Conservation (phyloP, 1,140 invertebrate species). For the Heliconius nattereri region DNA sequence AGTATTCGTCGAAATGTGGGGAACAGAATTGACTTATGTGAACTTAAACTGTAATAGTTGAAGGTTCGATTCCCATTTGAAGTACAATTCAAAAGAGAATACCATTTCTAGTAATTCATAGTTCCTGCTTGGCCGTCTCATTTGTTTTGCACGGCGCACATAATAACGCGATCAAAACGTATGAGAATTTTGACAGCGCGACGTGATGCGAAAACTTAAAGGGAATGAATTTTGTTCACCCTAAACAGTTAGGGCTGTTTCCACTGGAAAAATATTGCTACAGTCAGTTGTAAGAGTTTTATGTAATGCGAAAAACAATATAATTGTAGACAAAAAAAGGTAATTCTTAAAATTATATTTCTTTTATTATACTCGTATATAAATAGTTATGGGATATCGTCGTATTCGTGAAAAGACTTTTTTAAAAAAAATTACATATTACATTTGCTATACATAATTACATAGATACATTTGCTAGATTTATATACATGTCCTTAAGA, state of each 20-base stretch:
- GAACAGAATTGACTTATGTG: no score
- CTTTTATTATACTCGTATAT: no score
- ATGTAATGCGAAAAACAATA: not conserved
- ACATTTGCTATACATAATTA: no score
- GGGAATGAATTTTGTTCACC: constrained; percentile 44
- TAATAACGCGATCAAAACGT: constrained; percentile 74
- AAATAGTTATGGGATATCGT: no score
- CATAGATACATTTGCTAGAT: no score
- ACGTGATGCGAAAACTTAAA: constrained; percentile 67
- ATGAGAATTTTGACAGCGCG: constrained; percentile 70
- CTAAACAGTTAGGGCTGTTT: constrained; percentile 16
- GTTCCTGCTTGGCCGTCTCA: constrained; percentile 49
- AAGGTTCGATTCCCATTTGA: not conserved
- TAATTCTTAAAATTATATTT: no score
- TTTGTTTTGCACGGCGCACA: constrained; percentile 68
- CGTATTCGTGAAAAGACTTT: no score
- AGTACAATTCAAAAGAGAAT: not conserved
- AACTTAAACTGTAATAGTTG: no score
- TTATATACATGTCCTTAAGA: no score
- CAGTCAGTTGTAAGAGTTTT: not conserved
- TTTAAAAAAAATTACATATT: no score
- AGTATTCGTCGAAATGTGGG: no score
- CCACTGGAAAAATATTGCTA: constrained; percentile 5
- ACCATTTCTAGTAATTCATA: constrained; percentile 21
- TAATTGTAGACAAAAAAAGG: not conserved